Conservation (phyloP, 2,888 invertebrate genomes). For the Orthosia incerta region DNA sequence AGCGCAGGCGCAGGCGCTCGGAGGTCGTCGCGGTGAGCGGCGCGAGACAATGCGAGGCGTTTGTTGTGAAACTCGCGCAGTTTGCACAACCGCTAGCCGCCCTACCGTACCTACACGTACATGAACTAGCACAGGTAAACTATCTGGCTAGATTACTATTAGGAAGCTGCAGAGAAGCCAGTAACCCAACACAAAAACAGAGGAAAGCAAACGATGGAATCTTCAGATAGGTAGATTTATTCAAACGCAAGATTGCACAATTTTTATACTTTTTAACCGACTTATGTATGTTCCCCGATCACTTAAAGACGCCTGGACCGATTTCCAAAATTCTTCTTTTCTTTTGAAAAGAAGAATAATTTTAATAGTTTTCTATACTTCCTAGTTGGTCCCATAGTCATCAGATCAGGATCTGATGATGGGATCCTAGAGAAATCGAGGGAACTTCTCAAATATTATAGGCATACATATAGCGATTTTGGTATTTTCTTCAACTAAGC, state of each 20-base stretch:
- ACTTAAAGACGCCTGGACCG: no score
- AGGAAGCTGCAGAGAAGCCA: slow-evolving; percentile 59
- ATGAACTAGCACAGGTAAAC: slow-evolving; percentile 71
- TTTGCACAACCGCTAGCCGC: slow-evolving; percentile 85
- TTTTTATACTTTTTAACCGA: no score
- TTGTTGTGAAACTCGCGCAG: slow-evolving; percentile 87
- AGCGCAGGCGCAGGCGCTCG: slow-evolving; percentile 75
- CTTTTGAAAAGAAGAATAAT: no score
- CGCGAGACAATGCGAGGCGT: slow-evolving; percentile 90
- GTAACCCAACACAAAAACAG: slow-evolving; percentile 10
- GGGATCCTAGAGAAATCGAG: no score
- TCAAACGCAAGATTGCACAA: slow-evolving; percentile 16
- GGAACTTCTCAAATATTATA: no score
- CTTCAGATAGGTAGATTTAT: slow-evolving; percentile 20
- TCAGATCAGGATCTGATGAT: no score
- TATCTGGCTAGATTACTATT: slow-evolving; percentile 55
- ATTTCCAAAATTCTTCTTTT: no score
- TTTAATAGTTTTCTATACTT: no score
- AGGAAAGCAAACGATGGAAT: slow-evolving; percentile 8
- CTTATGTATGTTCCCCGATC: no score
- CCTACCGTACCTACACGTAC: slow-evolving; percentile 74
- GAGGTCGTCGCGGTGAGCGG: slow-evolving; percentile 90
- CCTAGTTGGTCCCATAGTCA: no score
- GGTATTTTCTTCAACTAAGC: no score
- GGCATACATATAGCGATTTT: no score